These are phyloP conservation scores for Cossypha niveicapilla DNA, from an alignment of 2,797 vertebrate genomes.

Conservation along the genomic window DNA sequence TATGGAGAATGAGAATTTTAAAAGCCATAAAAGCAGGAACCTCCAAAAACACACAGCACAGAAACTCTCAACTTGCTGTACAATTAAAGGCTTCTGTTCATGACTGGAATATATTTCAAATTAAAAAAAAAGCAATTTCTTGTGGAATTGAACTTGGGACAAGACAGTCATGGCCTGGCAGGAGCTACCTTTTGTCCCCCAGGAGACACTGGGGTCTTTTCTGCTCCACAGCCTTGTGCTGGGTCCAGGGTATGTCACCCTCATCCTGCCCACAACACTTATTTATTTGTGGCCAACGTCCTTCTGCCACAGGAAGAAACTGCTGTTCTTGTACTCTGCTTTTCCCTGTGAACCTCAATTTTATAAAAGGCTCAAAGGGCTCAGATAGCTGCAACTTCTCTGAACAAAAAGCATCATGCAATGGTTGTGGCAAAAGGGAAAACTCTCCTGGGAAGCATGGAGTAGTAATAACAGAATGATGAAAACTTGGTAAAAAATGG, in stretches of 20 bases:
- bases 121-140: background rate
- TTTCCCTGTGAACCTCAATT: background rate
- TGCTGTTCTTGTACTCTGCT: background rate
- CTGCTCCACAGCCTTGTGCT: background rate
- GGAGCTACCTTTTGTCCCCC: background rate
- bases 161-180: rapidly evolving
- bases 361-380: background rate
- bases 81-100: background rate
- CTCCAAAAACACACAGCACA: background rate
- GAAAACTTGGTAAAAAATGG: background rate
- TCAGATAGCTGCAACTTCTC: background rate
- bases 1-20: background rate
- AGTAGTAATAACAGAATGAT: background rate
- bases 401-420: background rate
- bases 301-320: background rate
- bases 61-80: background rate
- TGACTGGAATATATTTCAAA: background rate
- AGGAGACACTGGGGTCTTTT: too few relatives aligned
- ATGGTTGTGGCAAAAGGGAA: background rate
- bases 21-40: background rate
- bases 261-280: background rate
- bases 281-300: background rate
- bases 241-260: background rate
- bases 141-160: rapidly evolving
- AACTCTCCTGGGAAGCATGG: background rate